Evolutionary conservation across 1,140 invertebrate species (phyloP).

Genomic region (Apis laboriosa): DNA sequence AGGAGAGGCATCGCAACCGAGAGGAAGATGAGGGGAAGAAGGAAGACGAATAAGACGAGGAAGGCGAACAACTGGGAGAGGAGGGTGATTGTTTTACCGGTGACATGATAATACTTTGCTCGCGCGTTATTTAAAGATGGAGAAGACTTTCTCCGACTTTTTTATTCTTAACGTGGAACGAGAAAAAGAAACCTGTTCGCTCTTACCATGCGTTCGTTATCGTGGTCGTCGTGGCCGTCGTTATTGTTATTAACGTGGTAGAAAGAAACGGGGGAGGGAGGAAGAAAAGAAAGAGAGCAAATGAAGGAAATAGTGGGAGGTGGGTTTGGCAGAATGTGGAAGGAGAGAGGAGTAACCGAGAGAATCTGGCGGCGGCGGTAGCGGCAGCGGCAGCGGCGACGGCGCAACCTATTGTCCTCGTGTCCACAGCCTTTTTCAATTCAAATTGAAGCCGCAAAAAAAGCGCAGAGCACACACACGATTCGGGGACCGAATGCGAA

Average conservation of each 20-base stretch:
- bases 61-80: constrained; percentile 11
- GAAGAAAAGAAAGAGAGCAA: background rate
- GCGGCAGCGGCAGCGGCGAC: constrained; percentile 60
- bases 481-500: constrained; percentile 58
- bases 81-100: constrained; percentile 53
- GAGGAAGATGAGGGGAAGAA: background rate
- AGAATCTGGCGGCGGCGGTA: constrained; percentile 50
- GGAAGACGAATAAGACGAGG: constrained; percentile 14
- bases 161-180: background rate
- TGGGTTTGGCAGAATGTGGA: constrained; percentile 30
- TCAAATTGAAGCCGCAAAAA: constrained; percentile 79
- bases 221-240: constrained; percentile 11
- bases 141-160: constrained; percentile 4
- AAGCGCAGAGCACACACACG: constrained; percentile 71
- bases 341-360: constrained; percentile 61
- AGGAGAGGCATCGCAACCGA: constrained; percentile 2
- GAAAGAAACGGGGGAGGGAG: background rate
- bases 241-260: constrained; percentile 40
- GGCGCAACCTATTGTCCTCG: constrained; percentile 77
- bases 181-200: background rate
- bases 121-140: constrained; percentile 54
- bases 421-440: constrained; percentile 79
- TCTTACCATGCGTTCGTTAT: background rate
- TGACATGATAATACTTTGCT: constrained; percentile 62
- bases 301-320: constrained; percentile 46